Conservation (phyloP, 1,140 invertebrate genomes). For the Microvelia longipes region DNA sequence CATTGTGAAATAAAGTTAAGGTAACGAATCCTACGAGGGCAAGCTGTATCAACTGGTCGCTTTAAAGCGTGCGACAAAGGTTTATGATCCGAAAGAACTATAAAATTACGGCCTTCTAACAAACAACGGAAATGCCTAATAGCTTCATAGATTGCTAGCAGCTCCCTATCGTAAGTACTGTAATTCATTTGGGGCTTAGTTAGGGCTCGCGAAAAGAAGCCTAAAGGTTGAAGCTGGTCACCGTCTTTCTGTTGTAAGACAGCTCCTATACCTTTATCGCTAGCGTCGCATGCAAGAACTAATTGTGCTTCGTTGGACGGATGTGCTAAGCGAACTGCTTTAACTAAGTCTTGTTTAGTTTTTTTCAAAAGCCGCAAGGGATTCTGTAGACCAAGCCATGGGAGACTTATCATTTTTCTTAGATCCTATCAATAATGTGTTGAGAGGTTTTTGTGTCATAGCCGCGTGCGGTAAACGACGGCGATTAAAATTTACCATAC, state of each 20-base stretch:
- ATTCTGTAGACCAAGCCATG: conserved; percentile 19
- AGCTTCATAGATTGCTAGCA: background rate
- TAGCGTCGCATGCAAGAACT: background rate
- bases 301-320: conserved; percentile 14
- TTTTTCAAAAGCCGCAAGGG: conserved; percentile 16
- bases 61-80: conserved; percentile 10
- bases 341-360: conserved; percentile 20
- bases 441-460: background rate
- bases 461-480: background rate
- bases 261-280: background rate
- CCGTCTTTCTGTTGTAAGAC: background rate
- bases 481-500: background rate
- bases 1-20: background rate
- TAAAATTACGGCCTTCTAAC: background rate
- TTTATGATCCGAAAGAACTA: background rate
- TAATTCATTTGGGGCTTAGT: background rate
- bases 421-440: conserved; percentile 4
- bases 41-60: background rate
- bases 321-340: conserved; percentile 15
- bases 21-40: background rate
- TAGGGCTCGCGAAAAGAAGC: background rate
- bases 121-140: background rate
- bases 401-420: conserved; percentile 16
- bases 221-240: background rate
- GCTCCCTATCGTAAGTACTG: background rate